phyloP scores from a whole-genome alignment of 2,797 vertebrate species.

The Smutsia gigantea region DNA sequence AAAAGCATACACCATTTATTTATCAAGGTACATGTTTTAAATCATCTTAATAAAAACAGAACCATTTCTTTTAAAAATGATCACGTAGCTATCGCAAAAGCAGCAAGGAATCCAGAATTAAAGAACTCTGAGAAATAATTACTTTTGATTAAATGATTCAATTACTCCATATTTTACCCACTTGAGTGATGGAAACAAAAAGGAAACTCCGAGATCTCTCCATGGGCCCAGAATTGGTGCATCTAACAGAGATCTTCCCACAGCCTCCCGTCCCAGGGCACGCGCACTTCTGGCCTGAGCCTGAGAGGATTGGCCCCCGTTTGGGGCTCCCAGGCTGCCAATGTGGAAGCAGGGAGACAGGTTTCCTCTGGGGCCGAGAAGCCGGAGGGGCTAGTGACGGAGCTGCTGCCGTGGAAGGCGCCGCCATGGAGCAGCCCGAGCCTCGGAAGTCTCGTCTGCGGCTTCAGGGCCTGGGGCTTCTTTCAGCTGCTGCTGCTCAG shows the following conservation, averaged over 20 bases:
- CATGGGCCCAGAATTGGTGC: not conserved
- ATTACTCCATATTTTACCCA: not conserved
- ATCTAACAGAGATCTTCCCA: not conserved
- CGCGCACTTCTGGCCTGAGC: not conserved
- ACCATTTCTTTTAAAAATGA: not conserved
- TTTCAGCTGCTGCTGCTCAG: too few species aligned
- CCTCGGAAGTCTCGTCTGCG: too few species aligned
- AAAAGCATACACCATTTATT: not conserved
- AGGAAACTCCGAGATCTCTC: not conserved
- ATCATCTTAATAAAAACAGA: not conserved
- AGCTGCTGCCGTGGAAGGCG: too few species aligned
- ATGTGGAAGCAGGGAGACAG: too few species aligned
- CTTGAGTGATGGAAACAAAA: not conserved
- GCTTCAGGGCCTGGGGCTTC: too few species aligned
- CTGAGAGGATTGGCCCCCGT: too few species aligned
- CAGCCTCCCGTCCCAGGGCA: not conserved
- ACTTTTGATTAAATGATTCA: not conserved
- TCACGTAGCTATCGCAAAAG: not conserved
- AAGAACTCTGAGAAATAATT: not conserved
- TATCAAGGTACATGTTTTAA: not conserved
- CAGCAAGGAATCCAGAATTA: not conserved
- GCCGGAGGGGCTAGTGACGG: too few species aligned
- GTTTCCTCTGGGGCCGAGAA: too few species aligned
- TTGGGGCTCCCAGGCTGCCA: too few species aligned
- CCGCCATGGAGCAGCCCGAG: too few species aligned